Evolutionary conservation across 2,113 vertebrate genomes (phyloP), one percentile per base, ranked within the genome.

Genomic region (Phrynosoma blainvillii): DNA sequence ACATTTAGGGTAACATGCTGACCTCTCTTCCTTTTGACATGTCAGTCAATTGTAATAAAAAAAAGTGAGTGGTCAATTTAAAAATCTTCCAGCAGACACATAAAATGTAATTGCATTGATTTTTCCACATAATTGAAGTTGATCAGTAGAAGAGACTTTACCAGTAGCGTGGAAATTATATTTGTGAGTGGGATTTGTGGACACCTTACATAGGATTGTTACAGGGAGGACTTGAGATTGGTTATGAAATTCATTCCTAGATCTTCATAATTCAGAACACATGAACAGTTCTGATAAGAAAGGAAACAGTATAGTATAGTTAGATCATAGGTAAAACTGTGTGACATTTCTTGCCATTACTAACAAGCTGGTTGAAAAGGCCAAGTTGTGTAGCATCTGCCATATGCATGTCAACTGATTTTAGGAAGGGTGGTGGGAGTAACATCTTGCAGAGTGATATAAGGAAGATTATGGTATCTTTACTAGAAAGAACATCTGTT

Each of bases 401-500:
- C 91, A 94, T 90, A 86, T 95, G 95, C 94, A 81, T 92, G 89
- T 93, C 93, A 73, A 90, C 92, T 92, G 85, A 92, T 96, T 96
- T 95, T 91, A 88, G 92, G 87, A 95, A 87, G 79, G 84, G 89
- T 89, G 94, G 76, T 93, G 84, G 94, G 94, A 96, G 92, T 94
- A 96, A 88, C 92, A 91, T 91, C 82, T 96, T 94, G 94, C 89
- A 94, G 91, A 95, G 88, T 87, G 86, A 87, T 95, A 84, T 89
- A 95, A 90, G 93, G 82, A 93, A 86, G 59, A 87, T 95, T 90
- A 84, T 94, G 88, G 92, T 92, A 92, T 89, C 93, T 93, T 94
- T 93, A 94, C 92, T 87, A 65, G 95, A 93, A 89, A 91, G 95
- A 96, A 95, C 95, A 96, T 96, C 90, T 96, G 96, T 92, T 96